Conservation (phyloP, 1,140 invertebrate species). For the Brachionus sp. region DNA sequence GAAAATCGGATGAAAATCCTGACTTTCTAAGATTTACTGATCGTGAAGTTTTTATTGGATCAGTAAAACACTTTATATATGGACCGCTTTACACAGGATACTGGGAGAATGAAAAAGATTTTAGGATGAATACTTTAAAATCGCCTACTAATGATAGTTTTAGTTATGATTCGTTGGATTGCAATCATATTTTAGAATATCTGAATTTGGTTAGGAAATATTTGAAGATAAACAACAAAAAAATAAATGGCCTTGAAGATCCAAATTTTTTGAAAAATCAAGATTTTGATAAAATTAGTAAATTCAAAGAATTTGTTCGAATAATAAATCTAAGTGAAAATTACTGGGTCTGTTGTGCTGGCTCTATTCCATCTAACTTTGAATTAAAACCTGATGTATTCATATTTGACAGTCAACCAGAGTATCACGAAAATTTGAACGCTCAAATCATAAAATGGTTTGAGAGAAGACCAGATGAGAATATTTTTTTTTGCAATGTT, state of each 20-base stretch:
- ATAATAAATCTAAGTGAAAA: not conserved
- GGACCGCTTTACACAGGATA: not conserved
- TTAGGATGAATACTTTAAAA: not conserved
- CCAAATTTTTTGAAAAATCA: not conserved
- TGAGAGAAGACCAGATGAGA: no score
- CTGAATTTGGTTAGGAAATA: not conserved
- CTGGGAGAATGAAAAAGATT: not conserved
- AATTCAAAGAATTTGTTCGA: not conserved
- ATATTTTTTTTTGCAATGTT: no score
- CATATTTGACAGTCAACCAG: no score
- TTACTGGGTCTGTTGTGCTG: not conserved
- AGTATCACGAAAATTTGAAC: no score
- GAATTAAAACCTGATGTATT: no score
- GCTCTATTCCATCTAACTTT: no score
- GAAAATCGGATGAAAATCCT: not conserved
- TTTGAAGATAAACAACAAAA: not conserved
- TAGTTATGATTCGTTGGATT: not conserved
- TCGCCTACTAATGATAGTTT: not conserved
- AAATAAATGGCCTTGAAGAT: not conserved
- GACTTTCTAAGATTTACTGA: not conserved
- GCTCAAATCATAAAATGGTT: no score
- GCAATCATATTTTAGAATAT: not conserved
- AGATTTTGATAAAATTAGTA: not conserved
- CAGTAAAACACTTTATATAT: not conserved
- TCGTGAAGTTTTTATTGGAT: not conserved